Conservation (phyloP, 92 coral and sea anemone genomes). For the Epizoanthus fatuus region DNA sequence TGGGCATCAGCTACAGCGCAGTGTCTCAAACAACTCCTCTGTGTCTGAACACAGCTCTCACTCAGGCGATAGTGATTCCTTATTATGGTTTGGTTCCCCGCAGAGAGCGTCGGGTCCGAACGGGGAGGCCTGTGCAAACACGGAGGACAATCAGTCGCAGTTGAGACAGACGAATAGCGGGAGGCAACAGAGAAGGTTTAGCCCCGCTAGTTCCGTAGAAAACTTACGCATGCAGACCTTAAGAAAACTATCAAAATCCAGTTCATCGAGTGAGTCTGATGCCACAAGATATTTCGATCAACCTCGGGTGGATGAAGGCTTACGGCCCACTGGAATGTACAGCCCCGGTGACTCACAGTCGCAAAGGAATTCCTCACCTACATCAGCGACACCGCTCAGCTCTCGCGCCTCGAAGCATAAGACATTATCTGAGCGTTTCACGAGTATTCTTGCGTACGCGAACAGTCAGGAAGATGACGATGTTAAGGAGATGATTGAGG, state of each 20-base stretch:
- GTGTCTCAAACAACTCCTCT: constrained; percentile 2
- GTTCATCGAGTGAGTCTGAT: not conserved
- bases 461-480: constrained; percentile 25
- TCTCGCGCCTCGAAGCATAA: not conserved
- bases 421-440: constrained; percentile 41
- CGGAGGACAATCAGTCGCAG: not conserved
- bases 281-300: not conserved
- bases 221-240: constrained; percentile 33
- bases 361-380: not conserved
- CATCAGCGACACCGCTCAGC: not conserved
- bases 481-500: constrained; percentile 38
- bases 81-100: not conserved
- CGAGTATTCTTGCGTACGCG: constrained; percentile 28
- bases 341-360: not conserved
- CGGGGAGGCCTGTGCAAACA: not conserved
- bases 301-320: too few species aligned
- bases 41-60: not conserved
- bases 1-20: not conserved
- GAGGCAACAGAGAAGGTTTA: constrained; percentile 14
- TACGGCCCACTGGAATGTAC: not conserved
- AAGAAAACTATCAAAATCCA: constrained; percentile 23
- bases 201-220: constrained; percentile 10
- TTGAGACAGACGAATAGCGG: not conserved
- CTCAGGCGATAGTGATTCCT: not conserved
- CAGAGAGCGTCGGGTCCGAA: not conserved